Base-by-base conservation (phyloP, 1,140 invertebrate species). In the Charaxes varanes region DNA sequence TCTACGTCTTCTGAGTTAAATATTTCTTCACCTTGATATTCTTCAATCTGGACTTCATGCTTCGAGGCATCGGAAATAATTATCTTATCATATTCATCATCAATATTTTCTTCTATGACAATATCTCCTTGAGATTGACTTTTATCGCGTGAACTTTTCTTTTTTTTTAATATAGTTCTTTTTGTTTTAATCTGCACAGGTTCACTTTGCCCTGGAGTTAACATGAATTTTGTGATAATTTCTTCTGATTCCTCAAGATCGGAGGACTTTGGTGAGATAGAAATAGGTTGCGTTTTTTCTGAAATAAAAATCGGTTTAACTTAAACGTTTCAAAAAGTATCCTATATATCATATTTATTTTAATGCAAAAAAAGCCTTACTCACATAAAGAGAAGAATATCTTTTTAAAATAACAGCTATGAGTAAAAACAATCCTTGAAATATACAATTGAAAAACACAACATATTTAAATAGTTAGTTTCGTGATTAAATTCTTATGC, bases 201-300 rank as follows among this genome's bases (percentile, higher is more conserved):
- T 69, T 86, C 82, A n/a, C 53, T 52, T 17, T 68, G 60, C 32
- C 73, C 85, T n/a, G 85, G 71, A 15, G 63, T 51, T 55, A 74
- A 67, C 53, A 84, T 69, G 47, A 87, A 87, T 68, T 84, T 87
- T 10, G 86, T 87, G 16, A 87, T 61, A 15, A 86, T 87, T 78
- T 87, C 86, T 67, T 86, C 79, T 41, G 77, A 81, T 79, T 87
- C 86, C 72, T 87, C 85, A 32, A 69, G 48, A 36, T 80, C 76
- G 7, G 49, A 52, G 28, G 49, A 63, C 57, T 73, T 80, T 17
- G 72, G 62, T 8, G 80, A 83, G 18, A 51, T 15, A 12, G 48
- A 33, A 6, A 46, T 22, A 24, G 40, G 40, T 14, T 66, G 43
- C 36, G 44, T 22, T 34, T 49, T 34, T 57, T 76, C 62, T 74